These are phyloP conservation scores for Aproaerema taeniolella DNA, from an alignment of 2,888 invertebrate species.

Conservation along the genomic window DNA sequence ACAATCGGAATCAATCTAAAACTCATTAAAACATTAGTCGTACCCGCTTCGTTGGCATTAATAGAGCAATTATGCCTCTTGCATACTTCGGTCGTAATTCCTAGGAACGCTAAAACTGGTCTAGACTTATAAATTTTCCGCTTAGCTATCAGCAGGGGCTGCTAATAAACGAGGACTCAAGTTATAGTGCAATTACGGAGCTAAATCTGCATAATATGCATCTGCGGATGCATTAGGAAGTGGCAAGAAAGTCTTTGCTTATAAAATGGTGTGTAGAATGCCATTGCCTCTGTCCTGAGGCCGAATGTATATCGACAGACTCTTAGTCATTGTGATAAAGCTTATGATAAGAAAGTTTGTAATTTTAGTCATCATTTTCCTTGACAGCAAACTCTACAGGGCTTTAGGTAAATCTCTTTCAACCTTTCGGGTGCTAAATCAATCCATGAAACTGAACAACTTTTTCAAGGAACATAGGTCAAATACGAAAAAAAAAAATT, in stretches of 20 bases:
- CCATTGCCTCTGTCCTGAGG: too few species aligned
- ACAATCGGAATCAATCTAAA: neutral
- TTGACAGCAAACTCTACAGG: too few species aligned
- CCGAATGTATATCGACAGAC: too few species aligned
- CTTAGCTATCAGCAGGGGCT: conserved; percentile 26
- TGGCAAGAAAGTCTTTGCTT: conserved; percentile 9
- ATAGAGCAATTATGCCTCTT: conserved; percentile 7
- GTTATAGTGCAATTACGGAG: conserved; percentile 46
- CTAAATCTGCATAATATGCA: conserved; percentile 48
- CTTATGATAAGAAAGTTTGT: too few species aligned
- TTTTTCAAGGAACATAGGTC: too few species aligned
- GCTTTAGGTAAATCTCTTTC: too few species aligned
- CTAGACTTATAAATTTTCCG: conserved; percentile 22
- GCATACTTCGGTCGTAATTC: conserved; percentile 3
- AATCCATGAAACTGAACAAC: too few species aligned
- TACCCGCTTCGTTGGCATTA: conserved; percentile 4
- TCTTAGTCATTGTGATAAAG: too few species aligned
- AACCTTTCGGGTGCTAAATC: too few species aligned
- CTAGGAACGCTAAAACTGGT: conserved; percentile 11
- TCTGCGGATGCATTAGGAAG: conserved; percentile 32
- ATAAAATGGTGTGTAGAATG: too few species aligned
- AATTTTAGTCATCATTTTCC: too few species aligned
- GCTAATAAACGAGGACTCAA: conserved; percentile 49
- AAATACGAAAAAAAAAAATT: too few species aligned
- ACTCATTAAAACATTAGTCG: conserved; percentile 6